These are phyloP conservation scores for Chinchilla lanigera DNA, from an alignment of 2,113 vertebrate species.

Conservation along the genomic window DNA sequence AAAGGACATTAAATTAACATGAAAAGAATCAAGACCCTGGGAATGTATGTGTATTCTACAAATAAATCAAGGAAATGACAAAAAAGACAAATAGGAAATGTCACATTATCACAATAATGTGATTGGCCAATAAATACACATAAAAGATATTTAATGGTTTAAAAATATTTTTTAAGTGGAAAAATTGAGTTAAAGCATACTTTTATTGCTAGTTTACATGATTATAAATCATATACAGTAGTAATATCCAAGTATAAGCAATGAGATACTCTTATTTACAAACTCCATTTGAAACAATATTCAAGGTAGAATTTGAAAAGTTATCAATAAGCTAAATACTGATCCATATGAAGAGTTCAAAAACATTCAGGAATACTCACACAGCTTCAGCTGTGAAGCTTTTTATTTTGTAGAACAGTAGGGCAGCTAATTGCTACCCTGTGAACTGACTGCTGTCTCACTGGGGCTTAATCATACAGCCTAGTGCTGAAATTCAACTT, in stretches of 20 bases:
- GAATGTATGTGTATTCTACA: background rate
- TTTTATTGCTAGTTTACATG: background rate
- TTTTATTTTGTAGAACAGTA: background rate
- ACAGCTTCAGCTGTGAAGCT: background rate
- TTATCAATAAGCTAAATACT: background rate
- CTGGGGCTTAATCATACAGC: background rate
- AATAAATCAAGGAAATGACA: background rate
- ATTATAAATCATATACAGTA: background rate
- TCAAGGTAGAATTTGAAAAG: background rate
- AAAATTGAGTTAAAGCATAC: background rate
- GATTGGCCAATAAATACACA: background rate
- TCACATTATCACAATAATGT: background rate
- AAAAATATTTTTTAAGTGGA: background rate
- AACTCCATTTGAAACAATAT: background rate
- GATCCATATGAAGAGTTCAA: background rate
- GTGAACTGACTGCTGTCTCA: background rate
- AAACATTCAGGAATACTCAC: background rate
- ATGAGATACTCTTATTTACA: background rate
- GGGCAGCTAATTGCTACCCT: background rate
- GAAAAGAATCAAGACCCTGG: background rate
- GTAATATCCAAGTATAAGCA: background rate
- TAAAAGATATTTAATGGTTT: background rate
- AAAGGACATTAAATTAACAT: background rate
- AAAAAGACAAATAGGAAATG: background rate
- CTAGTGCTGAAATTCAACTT: background rate